phyloP scores from a whole-genome alignment of 2,888 invertebrate species.

The Ormyrus labotus region DNA sequence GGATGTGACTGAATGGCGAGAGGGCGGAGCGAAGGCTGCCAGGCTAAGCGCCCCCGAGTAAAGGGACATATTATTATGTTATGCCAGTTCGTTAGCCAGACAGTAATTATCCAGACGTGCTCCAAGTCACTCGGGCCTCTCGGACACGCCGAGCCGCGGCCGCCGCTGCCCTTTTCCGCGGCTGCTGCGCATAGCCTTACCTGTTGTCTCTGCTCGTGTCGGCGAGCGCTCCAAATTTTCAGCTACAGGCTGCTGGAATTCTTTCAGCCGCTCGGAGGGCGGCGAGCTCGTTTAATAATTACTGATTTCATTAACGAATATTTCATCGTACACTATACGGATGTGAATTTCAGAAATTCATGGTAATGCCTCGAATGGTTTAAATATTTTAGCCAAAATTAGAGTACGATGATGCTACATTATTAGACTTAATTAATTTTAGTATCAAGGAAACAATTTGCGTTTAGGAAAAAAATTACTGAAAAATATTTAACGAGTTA shows the following conservation, averaged over 20 bases:
- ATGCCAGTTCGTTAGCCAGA: slow-evolving; percentile 65
- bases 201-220: too few species aligned
- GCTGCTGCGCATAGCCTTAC: not conserved
- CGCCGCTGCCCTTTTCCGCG: not conserved
- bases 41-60: slow-evolving; percentile 41
- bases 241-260: too few species aligned
- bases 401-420: not conserved
- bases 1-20: slow-evolving; percentile 34
- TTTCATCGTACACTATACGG: not conserved
- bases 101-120: slow-evolving; percentile 63
- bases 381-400: slow-evolving; percentile 1
- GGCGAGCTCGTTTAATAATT: not conserved
- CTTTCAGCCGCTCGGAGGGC: too few species aligned
- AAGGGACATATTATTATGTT: slow-evolving; percentile 66
- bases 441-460: not conserved
- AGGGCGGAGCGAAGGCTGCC: slow-evolving; percentile 11
- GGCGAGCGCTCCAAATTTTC: too few species aligned
- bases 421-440: not conserved
- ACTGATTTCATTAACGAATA: not conserved
- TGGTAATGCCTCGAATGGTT: not conserved
- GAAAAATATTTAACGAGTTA: too few species aligned
- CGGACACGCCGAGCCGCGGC: not conserved
- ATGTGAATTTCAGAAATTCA: not conserved
- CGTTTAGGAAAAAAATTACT: not conserved
- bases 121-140: too few species aligned